Base-by-base conservation (phyloP, 64 coral and sea anemone species). In the Trachythela sp. region DNA sequence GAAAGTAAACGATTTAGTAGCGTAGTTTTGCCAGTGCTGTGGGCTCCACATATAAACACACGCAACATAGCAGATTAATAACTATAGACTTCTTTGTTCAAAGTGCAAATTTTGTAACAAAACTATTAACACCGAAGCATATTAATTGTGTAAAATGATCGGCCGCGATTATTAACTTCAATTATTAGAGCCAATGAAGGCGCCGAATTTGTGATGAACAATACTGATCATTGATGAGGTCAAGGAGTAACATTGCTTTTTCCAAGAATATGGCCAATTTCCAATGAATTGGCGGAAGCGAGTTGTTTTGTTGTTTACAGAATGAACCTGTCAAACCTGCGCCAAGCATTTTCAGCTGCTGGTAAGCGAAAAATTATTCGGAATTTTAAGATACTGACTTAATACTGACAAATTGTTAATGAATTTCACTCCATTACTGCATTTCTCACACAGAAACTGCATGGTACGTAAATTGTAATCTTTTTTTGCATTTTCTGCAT, bases 21-120 rank as follows among this genome's bases (percentile, higher is more conserved):
- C 11, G 96, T 99, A 50, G 96, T 91, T 77, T 99, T 99, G 1
- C 96, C 96, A 18, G 90, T 88, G 48, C 96, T 99, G 64, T 99
- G 96, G 32, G 96, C 93, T 24, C 96, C 96, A 70, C 96, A 99
- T 30, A 99, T 77, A 80, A 93, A 99, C 35, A 99, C 88, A n/a
- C 91, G 88, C 14, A 89, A 48, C 86, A 64, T 64, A n/a, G 56
- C 56, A 64, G 8, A 64, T 20, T 18, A 64, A 17, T 18, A 2
- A 64, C 49, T 20, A 1, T 45, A 45, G 11, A 45, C 11, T 45
- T 45, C 56, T 64, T 64, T 64, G 56, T 64, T 27, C 26, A 26
- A 59, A 27, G n/a, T 27, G 1, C 24, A 27, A 64, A 8, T 64
- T 9, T 64, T 18, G 24, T 64, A 64, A 17, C 42, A 45, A 4